Conservation (phyloP, 2,113 vertebrate genomes). For the Mormyrus iriodes region DNA sequence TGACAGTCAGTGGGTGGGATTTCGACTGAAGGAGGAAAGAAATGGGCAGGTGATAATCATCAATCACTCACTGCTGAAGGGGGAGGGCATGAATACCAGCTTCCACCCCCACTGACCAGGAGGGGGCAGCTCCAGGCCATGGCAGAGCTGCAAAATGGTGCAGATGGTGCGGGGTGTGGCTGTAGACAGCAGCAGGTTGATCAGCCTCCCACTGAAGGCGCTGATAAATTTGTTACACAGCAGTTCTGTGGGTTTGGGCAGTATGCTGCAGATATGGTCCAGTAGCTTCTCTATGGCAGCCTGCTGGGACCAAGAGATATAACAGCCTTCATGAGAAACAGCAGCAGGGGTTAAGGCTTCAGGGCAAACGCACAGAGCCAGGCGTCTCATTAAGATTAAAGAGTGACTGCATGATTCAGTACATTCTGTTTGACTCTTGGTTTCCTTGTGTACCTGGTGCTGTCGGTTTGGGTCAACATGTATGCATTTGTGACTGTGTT, state of each 20-base stretch:
- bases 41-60: neutral
- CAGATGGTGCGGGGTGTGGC: slow-evolving; percentile 71
- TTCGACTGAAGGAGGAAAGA: neutral
- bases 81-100: neutral
- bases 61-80: neutral
- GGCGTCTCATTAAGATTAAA: neutral
- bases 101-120: slow-evolving; percentile 42
- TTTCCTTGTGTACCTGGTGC: neutral
- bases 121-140: rapidly evolving
- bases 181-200: slow-evolving; percentile 61
- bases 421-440: neutral
- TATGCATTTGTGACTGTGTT: neutral
- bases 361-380: neutral
- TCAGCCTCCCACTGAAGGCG: slow-evolving; percentile 48
- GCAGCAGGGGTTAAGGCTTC: neutral
- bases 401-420: neutral
- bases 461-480: neutral
- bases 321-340: neutral
- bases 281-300: slow-evolving; percentile 44
- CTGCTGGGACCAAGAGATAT: slow-evolving; percentile 40
- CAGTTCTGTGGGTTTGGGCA: slow-evolving; percentile 48
- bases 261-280: slow-evolving; percentile 55
- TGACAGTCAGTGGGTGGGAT: slow-evolving; percentile 38
- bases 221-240: slow-evolving; percentile 64
- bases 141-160: slow-evolving; percentile 59